These are phyloP conservation scores for Rhingia rostrata DNA, from an alignment of 2,888 invertebrate genomes.

Conservation along the genomic window DNA sequence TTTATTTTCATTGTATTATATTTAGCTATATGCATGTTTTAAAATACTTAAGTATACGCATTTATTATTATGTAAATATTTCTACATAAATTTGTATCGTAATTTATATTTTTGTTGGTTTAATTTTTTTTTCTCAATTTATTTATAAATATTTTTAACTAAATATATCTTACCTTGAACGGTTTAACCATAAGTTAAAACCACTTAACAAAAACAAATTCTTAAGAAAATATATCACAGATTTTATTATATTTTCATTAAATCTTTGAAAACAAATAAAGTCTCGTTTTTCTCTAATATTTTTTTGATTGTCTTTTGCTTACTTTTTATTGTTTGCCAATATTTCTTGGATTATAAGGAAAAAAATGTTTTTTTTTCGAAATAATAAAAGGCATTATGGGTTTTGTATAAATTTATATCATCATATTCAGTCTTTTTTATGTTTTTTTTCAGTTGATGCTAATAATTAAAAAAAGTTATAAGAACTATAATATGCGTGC, in stretches of 20 bases:
- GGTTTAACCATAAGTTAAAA: constrained; percentile 7
- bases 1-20: constrained; percentile 13
- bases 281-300: constrained; percentile 3
- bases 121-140: neutral
- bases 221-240: constrained; percentile 56
- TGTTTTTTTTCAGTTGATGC: neutral
- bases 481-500: constrained; percentile 3
- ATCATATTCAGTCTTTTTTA: constrained; percentile 50
- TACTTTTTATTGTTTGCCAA: neutral
- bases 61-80: constrained; percentile 39
- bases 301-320: constrained; percentile 43
- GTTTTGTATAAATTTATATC: constrained; percentile 2
- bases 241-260: constrained; percentile 40
- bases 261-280: constrained; percentile 31
- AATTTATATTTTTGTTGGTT: constrained; percentile 5
- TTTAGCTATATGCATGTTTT: constrained; percentile 15
- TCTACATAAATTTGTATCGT: constrained; percentile 18
- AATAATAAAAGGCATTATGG: constrained; percentile 31
- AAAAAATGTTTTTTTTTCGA: neutral
- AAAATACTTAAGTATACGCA: constrained; percentile 22
- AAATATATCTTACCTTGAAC: constrained; percentile 1
- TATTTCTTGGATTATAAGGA: constrained; percentile 3
- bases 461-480: neutral
- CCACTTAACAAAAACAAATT: constrained; percentile 36
- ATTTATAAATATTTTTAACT: neutral